Evolutionary conservation across 2,888 invertebrate species (phyloP), one percentile per base, ranked within the genome.

Genomic region (Dolichomitus sp.): DNA sequence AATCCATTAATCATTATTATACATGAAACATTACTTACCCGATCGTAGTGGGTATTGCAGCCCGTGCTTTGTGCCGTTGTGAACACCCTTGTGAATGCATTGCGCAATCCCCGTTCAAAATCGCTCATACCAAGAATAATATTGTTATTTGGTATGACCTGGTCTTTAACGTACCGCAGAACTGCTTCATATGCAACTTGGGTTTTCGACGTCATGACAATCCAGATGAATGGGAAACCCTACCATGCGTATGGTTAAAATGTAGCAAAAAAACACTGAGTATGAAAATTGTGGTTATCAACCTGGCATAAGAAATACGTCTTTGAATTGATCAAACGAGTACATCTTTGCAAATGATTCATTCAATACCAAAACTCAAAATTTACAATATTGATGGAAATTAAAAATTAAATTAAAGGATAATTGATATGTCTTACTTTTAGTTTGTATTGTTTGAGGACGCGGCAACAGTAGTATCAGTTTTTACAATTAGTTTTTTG

Each of bases 31-130:
- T 37, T 33, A 37, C 37, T 40, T 66, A 75, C 75, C 7, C 75
- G 75, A 48, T 75, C 57, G 68, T 63, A 75, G 17, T 80, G 80
- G 0, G 52, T 42, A 19, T 80, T 80, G 42, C 75, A 80, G 12
- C 76, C 80, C 14, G 70, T 70, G 48, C 33, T n/a, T 4, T 57
- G 70, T 5, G 80, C 80, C 27, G 50, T 65, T 1, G 37, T 12
- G 27, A 69, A 80, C 0, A 63, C 63, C 17, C 4, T 33, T 12
- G 17, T 11, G 6, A 75, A 48, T 2, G 69, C 75, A 33, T 33
- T 33, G 33, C 33, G 33, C 33, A 33, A 33, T 3, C 33, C 33
- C 5, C 33, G 33, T 33, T 33, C 4, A 33, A 33, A 33, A 33
- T 33, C 33, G 33, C 33, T 33, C 33, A 33, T 33, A 3, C 33